Percentiles rank a stretch among this genome's conserved stretches.
phyloP scores from a whole-genome alignment of 2,888 invertebrate genomes.

The Lamellibrachia columna region DNA sequence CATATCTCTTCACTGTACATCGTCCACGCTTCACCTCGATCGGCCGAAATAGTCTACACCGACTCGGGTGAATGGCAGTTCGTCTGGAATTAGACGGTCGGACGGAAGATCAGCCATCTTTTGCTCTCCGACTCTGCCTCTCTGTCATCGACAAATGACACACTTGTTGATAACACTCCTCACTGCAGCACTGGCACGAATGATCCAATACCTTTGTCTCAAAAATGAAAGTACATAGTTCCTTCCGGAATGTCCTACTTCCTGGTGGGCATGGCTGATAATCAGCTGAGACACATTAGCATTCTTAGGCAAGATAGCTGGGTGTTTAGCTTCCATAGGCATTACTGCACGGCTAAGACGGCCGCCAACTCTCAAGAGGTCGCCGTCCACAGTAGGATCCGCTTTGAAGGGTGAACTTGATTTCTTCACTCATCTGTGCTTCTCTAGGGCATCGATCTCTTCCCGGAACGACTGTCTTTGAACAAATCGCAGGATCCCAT shows the following conservation, averaged over 20 bases:
- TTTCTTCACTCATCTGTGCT: neutral
- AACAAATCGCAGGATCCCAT: neutral
- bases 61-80: constrained; percentile 16
- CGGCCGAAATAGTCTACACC: constrained; percentile 21
- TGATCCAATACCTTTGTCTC: neutral
- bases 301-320: constrained; percentile 44
- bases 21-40: constrained; percentile 17
- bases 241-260: neutral
- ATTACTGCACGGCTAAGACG: constrained; percentile 34
- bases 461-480: constrained; percentile 26
- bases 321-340: constrained; percentile 33
- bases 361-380: constrained; percentile 45
- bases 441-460: neutral
- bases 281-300: constrained; percentile 22
- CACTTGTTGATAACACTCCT: too few relatives aligned
- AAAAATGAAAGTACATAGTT: neutral
- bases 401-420: constrained; percentile 26
- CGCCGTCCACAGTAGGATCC: constrained; percentile 38
- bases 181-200: neutral
- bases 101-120: constrained; percentile 21
- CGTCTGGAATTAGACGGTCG: neutral
- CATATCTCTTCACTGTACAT: neutral
- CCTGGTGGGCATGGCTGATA: too few relatives aligned
- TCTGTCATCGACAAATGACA: too few relatives aligned
- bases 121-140: neutral